Evolutionary conservation across 2,888 invertebrate genomes (phyloP).

Genomic region (Idaea aversata): DNA sequence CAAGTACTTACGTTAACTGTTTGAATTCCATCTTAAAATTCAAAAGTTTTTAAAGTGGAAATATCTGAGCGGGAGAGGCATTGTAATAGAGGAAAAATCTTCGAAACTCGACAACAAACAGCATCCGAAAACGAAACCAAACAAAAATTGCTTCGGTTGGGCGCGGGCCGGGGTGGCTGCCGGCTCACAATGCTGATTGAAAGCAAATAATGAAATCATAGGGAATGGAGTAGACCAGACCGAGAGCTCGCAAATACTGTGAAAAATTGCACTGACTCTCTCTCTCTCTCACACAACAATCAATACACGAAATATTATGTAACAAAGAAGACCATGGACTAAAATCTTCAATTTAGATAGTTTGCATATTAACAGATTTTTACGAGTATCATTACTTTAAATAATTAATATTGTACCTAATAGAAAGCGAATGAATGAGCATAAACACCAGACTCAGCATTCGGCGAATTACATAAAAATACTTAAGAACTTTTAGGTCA

Average conservation of each 20-base stretch:
- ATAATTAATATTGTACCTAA: no score
- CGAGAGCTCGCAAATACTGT: constrained; percentile 66
- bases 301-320: constrained; percentile 49
- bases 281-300: constrained; percentile 48
- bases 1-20: constrained; percentile 10
- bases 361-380: no score
- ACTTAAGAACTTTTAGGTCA: no score
- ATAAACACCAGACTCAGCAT: no score
- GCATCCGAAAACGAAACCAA: constrained; percentile 76
- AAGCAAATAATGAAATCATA: constrained; percentile 80
- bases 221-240: constrained; percentile 54
- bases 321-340: neutral
- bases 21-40: constrained; percentile 21
- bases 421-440: no score
- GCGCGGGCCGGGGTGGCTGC: constrained; percentile 43
- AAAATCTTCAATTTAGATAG: no score
- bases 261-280: constrained; percentile 66
- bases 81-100: constrained; percentile 51
- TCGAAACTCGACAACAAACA: constrained; percentile 69
- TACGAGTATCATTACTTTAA: no score
- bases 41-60: constrained; percentile 21
- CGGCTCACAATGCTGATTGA: constrained; percentile 78
- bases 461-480: no score
- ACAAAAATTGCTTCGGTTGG: constrained; percentile 67
- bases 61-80: constrained; percentile 20